Evolutionary conservation across 1,140 invertebrate genomes (phyloP), one percentile per base, ranked within the genome.

Genomic region (Bombyx mandarina): DNA sequence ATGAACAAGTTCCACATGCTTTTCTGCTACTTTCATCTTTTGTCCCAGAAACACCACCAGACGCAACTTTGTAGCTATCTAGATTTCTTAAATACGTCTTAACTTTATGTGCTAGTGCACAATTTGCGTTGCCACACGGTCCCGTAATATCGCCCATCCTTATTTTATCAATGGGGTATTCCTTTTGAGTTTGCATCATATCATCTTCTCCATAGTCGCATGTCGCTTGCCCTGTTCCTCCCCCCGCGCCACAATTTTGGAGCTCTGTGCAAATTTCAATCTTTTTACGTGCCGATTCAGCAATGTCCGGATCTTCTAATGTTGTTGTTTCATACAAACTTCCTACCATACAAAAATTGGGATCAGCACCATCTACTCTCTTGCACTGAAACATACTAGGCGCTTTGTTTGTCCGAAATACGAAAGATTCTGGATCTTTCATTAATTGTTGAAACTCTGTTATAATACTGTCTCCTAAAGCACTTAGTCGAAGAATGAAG

Each of bases 71-170:
- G 54, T 87, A 87, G 6, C 67, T 63, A n/a, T 85, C 81, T 53
- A 85, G 58, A 54, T 79, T 79, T 71, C 84, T 75, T 51, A 87
- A 78, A 63, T 87, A 87, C 6, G 59, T 77, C 66, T 60, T 80
- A 12, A 87, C 73, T 73, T 82, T 87, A 59, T 87, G 84, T 43
- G 81, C 79, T 56, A 87, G 63, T 43, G 73, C 58, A 68, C 84
- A 87, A 42, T 82, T 87, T 6, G 69, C 45, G 67, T 87, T 87
- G 49, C 84, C 84, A 69, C 84, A 87, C 43, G 84, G 79, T 9
- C 84, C 82, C 22, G 58, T 71, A 26, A 87, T 87, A 61, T 87
- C 82, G 49, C 82, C 82, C 81, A 87, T 87, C 57, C 74, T 70
- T 12, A 87, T 84, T 58, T 84, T 87, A 58, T 80, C 66, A 47